Percentiles rank a stretch among this genome's conserved stretches.
phyloP scores from a whole-genome alignment of 92 coral and sea anemone genomes.

The Plumapathes pennacea region DNA sequence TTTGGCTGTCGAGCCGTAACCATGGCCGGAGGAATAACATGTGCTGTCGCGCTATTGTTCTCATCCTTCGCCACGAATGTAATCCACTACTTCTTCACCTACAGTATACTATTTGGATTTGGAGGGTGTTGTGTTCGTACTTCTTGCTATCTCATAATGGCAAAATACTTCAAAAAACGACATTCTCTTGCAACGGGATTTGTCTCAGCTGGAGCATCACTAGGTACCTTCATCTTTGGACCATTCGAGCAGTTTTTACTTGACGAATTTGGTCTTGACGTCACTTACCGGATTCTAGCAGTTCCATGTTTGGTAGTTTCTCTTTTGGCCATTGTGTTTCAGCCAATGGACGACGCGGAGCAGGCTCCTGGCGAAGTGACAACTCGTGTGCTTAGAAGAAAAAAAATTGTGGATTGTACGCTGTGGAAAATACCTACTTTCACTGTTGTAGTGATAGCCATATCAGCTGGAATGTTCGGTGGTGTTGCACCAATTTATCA shows the following conservation, averaged over 20 bases:
- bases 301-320: constrained; percentile 1
- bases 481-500: neutral
- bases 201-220: constrained; percentile 6
- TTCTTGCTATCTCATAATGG: constrained; percentile 8
- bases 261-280: constrained; percentile 5
- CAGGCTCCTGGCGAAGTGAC: neutral
- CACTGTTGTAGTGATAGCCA: constrained; percentile 13
- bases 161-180: constrained; percentile 15
- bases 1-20: constrained; percentile 12
- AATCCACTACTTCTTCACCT: constrained; percentile 12
- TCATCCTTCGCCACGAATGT: constrained; percentile 14
- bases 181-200: constrained; percentile 16
- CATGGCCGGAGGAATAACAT: constrained; percentile 1
- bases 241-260: constrained; percentile 4
- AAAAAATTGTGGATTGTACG: constrained; percentile 13
- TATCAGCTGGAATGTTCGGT: neutral
- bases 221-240: constrained; percentile 14
- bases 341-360: constrained; percentile 7
- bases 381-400: neutral
- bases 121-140: constrained; percentile 10
- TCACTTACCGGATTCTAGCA: constrained; percentile 8
- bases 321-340: neutral
- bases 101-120: constrained; percentile 3
- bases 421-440: constrained; percentile 23
- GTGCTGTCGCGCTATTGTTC: neutral